Evolutionary conservation across 2,113 vertebrate species (phyloP), one percentile per base, ranked within the genome.

Genomic region (Mobula birostris): DNA sequence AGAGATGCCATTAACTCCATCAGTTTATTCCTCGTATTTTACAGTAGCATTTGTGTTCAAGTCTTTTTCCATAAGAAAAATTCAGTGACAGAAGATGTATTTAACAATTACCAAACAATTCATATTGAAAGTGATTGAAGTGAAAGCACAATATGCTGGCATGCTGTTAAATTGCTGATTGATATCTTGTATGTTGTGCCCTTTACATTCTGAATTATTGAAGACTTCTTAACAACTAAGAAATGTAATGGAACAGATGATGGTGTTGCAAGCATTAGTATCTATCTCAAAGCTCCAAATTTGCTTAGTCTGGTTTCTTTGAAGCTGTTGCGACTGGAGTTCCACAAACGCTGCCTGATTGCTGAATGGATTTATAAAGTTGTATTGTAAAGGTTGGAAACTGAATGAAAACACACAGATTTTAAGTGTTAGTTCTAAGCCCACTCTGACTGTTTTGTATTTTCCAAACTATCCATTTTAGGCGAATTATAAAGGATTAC

Each of bases 341-440:
- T 79, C n/a, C 24, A 77, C 36, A 80, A 61, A 32, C 48, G 36
- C 61, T n/a, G 80, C 58, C 77, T 76, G 82, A 80, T 94, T 93
- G 77, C 88, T 82, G n/a, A 48, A 72, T 61, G 80, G 94, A 72
- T 94, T 94, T 94, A 79, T 94, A 79, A 94, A 68, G 63, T 80
- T 68, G 83, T 36, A 58, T 12, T 93, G 88, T 40, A 94, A 40
- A 40, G 15, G 77, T 90, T 93, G 24, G 92, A 79, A 79, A 80
- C 94, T 63, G 21, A 40, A 78, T 24, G 9, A 36, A 27, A 58
- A 93, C 85, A 36, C n/a, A n/a, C 21, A 70, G n/a, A 74, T 74
- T 94, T 74, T 15, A 36, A 68, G 68, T 88, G 85, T 76, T 90
- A 58, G 14, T 94, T 78, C 21, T 61, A 78, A 80, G 36, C 32